A percentile compares a stretch with the other conserved stretches of the same genome.
Conservation (phyloP, 1,140 invertebrate genomes). For the Lucilia sericata region DNA sequence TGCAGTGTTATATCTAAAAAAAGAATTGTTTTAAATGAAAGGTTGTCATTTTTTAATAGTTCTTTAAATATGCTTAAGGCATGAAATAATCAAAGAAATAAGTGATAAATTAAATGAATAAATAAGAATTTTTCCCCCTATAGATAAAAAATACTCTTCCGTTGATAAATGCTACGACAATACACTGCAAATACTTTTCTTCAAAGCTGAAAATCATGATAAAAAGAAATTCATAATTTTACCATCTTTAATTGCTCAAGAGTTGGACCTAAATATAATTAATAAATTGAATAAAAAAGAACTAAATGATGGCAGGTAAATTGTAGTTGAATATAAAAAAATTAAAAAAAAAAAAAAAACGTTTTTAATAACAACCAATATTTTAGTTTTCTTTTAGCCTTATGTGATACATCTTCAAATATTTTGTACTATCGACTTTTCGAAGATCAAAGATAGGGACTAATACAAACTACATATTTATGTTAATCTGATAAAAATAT, state of each 20-base stretch:
- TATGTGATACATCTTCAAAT: constrained; percentile 14
- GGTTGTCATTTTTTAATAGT: too few relatives aligned
- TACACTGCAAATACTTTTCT: background rate
- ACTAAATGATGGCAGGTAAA: background rate
- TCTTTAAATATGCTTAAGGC: too few relatives aligned
- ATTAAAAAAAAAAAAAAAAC: background rate
- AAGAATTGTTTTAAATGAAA: too few relatives aligned
- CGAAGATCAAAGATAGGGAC: background rate
- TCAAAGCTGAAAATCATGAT: background rate
- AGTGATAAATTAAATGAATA: too few relatives aligned
- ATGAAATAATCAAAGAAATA: too few relatives aligned
- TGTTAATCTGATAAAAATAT: too few relatives aligned
- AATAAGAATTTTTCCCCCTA: too few relatives aligned
- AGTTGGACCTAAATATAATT: background rate
- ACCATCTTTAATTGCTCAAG: background rate
- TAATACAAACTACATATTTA: too few relatives aligned
- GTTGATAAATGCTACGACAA: background rate
- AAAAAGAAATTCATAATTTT: background rate
- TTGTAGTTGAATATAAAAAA: background rate
- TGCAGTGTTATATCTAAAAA: too few relatives aligned
- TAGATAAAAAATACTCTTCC: background rate
- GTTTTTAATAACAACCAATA: background rate
- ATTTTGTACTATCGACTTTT: background rate
- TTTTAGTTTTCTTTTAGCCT: background rate
- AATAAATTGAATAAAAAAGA: background rate